phyloP scores from a whole-genome alignment of 2,797 vertebrate species.

The Oceanodroma leucorhoa region DNA sequence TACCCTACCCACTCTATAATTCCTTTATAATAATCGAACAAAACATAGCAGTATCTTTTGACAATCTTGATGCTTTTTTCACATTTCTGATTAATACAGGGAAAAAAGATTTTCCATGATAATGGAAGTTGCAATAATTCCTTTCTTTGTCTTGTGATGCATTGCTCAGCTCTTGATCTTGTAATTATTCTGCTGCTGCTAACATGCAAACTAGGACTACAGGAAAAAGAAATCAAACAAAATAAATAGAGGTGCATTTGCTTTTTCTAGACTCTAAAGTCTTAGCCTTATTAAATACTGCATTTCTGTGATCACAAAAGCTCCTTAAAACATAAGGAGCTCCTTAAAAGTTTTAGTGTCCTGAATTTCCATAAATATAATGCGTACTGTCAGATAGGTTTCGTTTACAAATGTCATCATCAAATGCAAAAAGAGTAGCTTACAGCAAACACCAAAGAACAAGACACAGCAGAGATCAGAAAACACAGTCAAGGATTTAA shows the following conservation, averaged over 20 bases:
- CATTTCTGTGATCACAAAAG: not conserved
- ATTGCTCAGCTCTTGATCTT: not conserved
- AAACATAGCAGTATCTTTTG: not conserved
- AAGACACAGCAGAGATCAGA: not conserved
- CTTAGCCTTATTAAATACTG: not conserved
- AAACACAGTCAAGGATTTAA: not conserved
- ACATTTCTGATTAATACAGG: not conserved
- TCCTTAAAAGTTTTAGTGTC: not conserved
- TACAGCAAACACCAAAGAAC: not conserved
- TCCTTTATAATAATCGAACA: not conserved
- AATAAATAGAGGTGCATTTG: not conserved
- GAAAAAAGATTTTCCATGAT: not conserved
- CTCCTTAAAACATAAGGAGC: not conserved
- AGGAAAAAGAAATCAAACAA: not conserved
- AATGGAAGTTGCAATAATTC: not conserved
- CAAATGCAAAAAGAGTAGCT: not conserved
- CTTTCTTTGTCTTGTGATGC: not conserved
- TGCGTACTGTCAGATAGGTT: not conserved
- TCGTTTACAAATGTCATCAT: not conserved
- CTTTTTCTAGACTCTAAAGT: not conserved
- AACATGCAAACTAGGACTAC: not conserved
- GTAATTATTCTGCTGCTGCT: not conserved
- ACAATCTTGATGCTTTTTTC: not conserved
- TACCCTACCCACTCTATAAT: not conserved
- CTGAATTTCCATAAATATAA: not conserved